A percentile compares a stretch with the other conserved stretches of the same genome.
phyloP scores from a whole-genome alignment of 2,797 vertebrate genomes.

The Glossophaga mutica region DNA sequence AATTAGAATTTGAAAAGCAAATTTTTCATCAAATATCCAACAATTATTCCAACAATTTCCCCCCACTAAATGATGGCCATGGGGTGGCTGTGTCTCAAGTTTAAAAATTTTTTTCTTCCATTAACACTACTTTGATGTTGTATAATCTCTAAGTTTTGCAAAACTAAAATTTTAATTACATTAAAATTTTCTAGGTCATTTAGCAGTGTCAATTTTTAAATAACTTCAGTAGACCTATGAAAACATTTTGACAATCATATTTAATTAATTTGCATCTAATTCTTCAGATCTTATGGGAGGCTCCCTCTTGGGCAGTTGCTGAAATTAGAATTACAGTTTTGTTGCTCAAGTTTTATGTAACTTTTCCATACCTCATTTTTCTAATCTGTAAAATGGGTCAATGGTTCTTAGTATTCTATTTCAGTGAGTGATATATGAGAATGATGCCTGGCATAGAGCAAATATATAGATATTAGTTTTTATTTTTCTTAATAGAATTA shows the following conservation, averaged over 20 bases:
- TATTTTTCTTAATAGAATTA: neutral
- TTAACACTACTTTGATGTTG: neutral
- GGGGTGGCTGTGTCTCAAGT: neutral
- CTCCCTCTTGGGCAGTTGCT: neutral
- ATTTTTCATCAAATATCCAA: neutral
- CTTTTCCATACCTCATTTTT: neutral
- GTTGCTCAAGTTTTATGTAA: neutral
- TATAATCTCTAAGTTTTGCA: neutral
- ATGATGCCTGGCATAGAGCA: neutral
- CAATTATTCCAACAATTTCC: neutral
- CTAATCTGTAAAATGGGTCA: neutral
- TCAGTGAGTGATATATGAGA: neutral
- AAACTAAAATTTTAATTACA: neutral
- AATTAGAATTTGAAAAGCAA: neutral
- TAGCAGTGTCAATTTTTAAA: neutral
- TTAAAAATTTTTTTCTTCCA: neutral
- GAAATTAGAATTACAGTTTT: neutral
- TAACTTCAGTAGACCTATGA: neutral
- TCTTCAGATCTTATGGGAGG: neutral
- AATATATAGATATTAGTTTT: neutral
- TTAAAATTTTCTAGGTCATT: neutral
- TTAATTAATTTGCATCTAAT: neutral
- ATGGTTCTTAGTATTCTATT: neutral
- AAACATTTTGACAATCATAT: neutral
- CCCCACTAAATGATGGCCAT: neutral